Base-by-base conservation (phyloP, 2,113 vertebrate genomes). In the Cariama cristata region DNA sequence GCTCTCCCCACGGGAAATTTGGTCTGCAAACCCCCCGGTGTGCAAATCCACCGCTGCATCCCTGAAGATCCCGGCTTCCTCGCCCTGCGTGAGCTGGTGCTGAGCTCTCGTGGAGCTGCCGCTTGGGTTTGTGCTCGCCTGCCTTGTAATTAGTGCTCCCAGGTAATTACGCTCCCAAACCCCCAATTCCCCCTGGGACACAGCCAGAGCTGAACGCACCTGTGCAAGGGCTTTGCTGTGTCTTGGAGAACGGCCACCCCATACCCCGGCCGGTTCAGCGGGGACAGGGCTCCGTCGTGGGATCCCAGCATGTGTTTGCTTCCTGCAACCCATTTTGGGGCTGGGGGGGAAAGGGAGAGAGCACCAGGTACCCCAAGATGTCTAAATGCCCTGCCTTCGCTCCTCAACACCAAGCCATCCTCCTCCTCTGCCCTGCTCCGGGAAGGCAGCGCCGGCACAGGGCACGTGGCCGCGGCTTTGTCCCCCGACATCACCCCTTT, bases 141-240 rank as follows among this genome's bases (percentile, higher is more conserved):
- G 20, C 85, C 63, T 60, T 4, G 47, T 86, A 93, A 96, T 96
- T 96, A 96, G 45, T 5, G 10, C 59, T 86, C 23, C 22, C 45
- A n/a, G 91, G 55, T 94, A 96, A 96, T 88, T 95, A n/a, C 27
- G 1, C 12, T 75, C 52, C 56, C 69, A 11, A 32, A 6, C 4
- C 4, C n/a, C 24, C 77, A 30, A 19, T 47, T 91, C 74, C 64
- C 10, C 0, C 73, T 2, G 72, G 80, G n/a, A 45, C 32, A 5
- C 81, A n/a, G 30, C 75, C 7, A 19, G 24, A 3, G 12, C 79
- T 42, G 63, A 52, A 19, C 40, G 23, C 56, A 1, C 66, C 4
- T 0, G 3, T 7, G 49, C 12, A 1, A 1, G 0, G 3, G 69
- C 27, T 62, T 33, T 2, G 33, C 14, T 8, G 62, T 2, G 11